Evolutionary conservation across 2,113 vertebrate species (phyloP).

Genomic region (Ictalurus punctatus): DNA sequence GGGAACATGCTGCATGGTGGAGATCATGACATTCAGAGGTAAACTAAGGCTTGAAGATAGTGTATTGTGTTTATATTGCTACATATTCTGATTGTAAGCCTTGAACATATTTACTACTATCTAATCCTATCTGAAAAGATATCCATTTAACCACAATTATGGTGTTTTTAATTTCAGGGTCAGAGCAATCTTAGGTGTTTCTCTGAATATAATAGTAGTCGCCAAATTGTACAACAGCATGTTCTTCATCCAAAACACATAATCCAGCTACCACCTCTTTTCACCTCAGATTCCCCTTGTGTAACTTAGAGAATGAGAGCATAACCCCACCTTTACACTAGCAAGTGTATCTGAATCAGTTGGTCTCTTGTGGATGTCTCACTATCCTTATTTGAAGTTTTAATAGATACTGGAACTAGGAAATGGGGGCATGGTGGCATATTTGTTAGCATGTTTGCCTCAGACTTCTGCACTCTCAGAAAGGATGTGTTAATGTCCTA

Average conservation of each 20-base stretch:
- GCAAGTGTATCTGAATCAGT: background rate
- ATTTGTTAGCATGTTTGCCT: no score
- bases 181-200: background rate
- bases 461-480: no score
- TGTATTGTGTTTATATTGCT: no score
- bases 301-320: background rate
- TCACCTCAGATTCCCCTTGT: background rate
- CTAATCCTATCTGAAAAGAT: background rate
- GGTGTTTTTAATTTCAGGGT: background rate
- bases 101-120: background rate
- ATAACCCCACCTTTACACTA: background rate
- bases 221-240: background rate
- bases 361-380: background rate
- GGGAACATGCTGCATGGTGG: background rate
- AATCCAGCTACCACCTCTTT: background rate
- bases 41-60: background rate
- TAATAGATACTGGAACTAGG: background rate
- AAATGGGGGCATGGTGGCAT: background rate
- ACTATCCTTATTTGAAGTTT: background rate
- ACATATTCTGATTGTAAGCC: no score
- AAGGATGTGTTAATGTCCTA: no score
- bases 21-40: background rate
- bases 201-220: background rate
- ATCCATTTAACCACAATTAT: background rate
- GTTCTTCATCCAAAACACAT: background rate